Percentiles rank a stretch among this genome's conserved stretches.
These are phyloP conservation scores for Tetranychus piercei DNA, from an alignment of 2,888 invertebrate species.

Conservation along the genomic window DNA sequence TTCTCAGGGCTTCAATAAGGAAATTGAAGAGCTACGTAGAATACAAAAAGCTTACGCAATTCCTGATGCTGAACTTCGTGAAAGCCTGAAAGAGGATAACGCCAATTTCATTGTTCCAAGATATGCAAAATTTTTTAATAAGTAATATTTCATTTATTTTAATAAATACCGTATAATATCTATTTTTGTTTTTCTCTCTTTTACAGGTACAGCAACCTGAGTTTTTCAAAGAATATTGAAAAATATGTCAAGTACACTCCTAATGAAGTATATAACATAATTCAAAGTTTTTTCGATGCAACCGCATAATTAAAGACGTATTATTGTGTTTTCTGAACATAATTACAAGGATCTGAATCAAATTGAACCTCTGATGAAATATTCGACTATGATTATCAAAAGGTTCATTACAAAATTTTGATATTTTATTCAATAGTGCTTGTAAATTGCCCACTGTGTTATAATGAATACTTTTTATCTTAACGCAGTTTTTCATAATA, in stretches of 20 bases:
- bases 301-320: slow-evolving; percentile 33
- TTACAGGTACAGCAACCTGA: slow-evolving; percentile 47
- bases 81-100: slow-evolving; percentile 70
- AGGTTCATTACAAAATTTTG: no score
- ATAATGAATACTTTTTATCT: no score
- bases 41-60: slow-evolving; percentile 76
- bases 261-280: slow-evolving; percentile 57
- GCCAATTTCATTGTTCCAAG: slow-evolving; percentile 67
- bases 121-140: slow-evolving; percentile 58
- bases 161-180: neutral
- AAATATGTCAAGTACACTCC: slow-evolving; percentile 82
- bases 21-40: slow-evolving; percentile 70
- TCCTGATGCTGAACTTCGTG: slow-evolving; percentile 72
- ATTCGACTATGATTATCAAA: no score
- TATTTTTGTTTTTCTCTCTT: slow-evolving; percentile 21
- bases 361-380: no score
- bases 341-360: no score
- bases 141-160: slow-evolving; percentile 34
- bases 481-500: no score
- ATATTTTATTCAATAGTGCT: no score
- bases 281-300: slow-evolving; percentile 82
- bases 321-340: neutral
- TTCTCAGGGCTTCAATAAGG: slow-evolving; percentile 73
- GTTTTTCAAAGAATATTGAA: slow-evolving; percentile 77
- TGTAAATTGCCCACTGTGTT: no score